Conservation (phyloP, 2,113 vertebrate species). For the Conger conger region DNA sequence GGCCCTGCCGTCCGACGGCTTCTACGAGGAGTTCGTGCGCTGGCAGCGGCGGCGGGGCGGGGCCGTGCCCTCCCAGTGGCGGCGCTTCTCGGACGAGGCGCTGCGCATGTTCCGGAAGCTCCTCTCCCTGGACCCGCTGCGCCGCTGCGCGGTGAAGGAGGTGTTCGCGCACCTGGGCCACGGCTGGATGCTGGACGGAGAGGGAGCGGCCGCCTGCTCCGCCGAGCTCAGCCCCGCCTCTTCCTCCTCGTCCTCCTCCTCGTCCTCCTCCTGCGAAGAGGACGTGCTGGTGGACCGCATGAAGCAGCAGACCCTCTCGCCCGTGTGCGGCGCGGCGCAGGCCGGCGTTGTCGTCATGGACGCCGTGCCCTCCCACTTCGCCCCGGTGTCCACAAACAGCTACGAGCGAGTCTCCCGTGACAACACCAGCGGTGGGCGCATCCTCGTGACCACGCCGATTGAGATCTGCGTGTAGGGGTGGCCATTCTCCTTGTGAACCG, state of each 20-base stretch:
- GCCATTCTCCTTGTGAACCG: neutral
- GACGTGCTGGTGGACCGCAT: constrained; percentile 67
- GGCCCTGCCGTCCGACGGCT: constrained; percentile 68
- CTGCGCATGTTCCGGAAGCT: constrained; percentile 75
- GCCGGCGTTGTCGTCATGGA: constrained; percentile 59
- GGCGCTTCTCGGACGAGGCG: constrained; percentile 70
- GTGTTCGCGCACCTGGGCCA: constrained; percentile 69
- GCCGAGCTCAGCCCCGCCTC: neutral
- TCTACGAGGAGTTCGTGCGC: constrained; percentile 74
- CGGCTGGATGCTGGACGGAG: constrained; percentile 71
- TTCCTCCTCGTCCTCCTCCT: constrained; percentile 55
- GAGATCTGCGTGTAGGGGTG: constrained; percentile 73
- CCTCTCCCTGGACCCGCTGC: constrained; percentile 67
- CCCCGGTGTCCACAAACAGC: constrained; percentile 59
- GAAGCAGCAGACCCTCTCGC: constrained; percentile 70
- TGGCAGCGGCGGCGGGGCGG: constrained; percentile 68
- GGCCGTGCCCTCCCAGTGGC: constrained; percentile 72
- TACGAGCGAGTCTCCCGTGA: constrained; percentile 66
- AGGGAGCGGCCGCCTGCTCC: constrained; percentile 46
- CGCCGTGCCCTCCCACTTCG: constrained; percentile 51
- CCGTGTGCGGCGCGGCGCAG: constrained; percentile 44
- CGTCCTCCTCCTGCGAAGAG: constrained; percentile 64
- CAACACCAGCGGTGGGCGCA: constrained; percentile 56
- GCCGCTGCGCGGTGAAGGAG: constrained; percentile 72
- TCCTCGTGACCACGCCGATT: constrained; percentile 70